Evolutionary conservation across 2,888 invertebrate species (phyloP), one percentile per base, ranked within the genome.

Genomic region (Aromia moschata): DNA sequence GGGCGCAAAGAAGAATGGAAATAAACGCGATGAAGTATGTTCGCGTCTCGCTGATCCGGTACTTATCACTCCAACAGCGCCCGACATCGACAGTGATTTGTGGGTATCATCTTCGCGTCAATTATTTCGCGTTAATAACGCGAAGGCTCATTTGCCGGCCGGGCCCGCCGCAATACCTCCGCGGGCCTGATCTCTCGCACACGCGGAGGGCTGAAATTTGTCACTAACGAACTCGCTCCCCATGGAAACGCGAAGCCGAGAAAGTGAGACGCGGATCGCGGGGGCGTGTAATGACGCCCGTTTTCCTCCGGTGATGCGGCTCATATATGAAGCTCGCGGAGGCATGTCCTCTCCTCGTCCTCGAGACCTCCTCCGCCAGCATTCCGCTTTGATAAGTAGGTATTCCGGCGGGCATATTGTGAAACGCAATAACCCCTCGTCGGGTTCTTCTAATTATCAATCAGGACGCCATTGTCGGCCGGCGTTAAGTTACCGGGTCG

Each of bases 231-330:
- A 57, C 51, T 45, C 17, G 51, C 44, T 57, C 56, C 56, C 56
- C 56, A 57, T 62, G 56, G 65, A 56, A 65, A 65, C 65, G 47
- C 59, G 61, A 60, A 57, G 59, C 59, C 44, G 62, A 56, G 60
- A 62, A 62, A 65, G 57, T 60, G 62, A 44, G 56, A 45, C 51
- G 25, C 14, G 56, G 44, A 51, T 57, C 49, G 56, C 51, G 56
- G 51, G 38, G 56, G 56, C 44, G 51, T 43, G n/a, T 57, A 57
- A 57, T 57, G 56, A 44, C 37, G 43, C 51, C 38, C 51, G 56
- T 51, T 57, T 51, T 57, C 51, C 56, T 57, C 30, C 38, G 25
- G 62, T 45, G n/a, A n/a, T n/a, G 52, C 41, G 15, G 52, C 31
- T 52, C 52, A 52, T 52, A 52, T 52, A 52, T 52, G 52, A 41